Conservation (phyloP, 2,888 invertebrate genomes). For the Timema cristinae region DNA sequence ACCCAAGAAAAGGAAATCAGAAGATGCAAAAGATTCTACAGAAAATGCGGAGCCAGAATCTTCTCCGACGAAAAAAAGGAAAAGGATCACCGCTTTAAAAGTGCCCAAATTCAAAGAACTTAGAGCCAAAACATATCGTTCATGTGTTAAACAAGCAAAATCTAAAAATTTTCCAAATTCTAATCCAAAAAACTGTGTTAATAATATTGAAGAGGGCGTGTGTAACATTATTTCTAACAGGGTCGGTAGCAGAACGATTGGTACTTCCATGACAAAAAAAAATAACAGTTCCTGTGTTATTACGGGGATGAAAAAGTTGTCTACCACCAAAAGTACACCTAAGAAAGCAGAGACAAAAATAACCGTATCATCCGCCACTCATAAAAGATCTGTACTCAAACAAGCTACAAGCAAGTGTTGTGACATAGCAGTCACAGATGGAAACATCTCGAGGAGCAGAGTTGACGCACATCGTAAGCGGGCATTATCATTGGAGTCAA, state of each 20-base stretch:
- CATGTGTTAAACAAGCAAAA: constrained; percentile 17
- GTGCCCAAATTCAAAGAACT: constrained; percentile 12
- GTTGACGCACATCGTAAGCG: too few species aligned
- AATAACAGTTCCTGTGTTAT: not conserved
- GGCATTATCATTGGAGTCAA: too few species aligned
- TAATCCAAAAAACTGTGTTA: constrained; percentile 8
- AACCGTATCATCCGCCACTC: too few species aligned
- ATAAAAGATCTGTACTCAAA: too few species aligned
- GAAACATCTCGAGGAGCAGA: too few species aligned
- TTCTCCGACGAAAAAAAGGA: constrained; percentile 17
- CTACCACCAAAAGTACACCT: constrained; percentile 8
- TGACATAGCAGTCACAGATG: too few species aligned
- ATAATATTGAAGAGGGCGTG: not conserved
- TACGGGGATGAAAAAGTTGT: not conserved
- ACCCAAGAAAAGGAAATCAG: constrained; percentile 25
- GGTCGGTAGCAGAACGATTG: too few species aligned
- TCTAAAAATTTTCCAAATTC: constrained; percentile 1
- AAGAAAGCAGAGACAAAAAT: too few species aligned
- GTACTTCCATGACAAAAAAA: not conserved
- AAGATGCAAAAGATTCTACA: constrained; percentile 20
- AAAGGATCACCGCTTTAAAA: constrained; percentile 14
- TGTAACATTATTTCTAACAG: too few species aligned
- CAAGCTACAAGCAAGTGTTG: too few species aligned
- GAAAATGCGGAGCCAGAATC: constrained; percentile 26
- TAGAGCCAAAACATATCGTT: constrained; percentile 23